These are phyloP conservation scores for Anastrepha ludens DNA, from an alignment of 1,140 invertebrate species.

Conservation along the genomic window DNA sequence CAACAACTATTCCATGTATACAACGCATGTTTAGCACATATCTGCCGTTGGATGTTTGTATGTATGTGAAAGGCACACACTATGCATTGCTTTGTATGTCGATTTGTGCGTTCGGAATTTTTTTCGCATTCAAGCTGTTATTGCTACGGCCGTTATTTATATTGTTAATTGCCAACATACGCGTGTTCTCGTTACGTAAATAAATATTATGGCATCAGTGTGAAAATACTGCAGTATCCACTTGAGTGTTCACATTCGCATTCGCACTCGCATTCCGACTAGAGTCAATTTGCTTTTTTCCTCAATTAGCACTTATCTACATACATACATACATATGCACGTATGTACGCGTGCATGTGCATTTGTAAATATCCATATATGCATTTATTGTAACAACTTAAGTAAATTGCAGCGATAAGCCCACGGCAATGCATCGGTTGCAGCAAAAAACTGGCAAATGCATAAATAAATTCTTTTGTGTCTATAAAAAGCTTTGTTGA, in stretches of 20 bases:
- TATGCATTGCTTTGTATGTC: neutral
- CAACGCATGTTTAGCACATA: neutral
- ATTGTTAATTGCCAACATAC: constrained; percentile 50
- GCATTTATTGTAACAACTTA: neutral
- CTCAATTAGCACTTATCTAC: neutral
- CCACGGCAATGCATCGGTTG: neutral
- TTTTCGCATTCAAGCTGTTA: neutral
- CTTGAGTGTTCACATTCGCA: neutral
- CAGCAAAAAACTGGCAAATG: constrained; percentile 1
- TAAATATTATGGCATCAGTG: constrained; percentile 10
- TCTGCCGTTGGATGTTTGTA: neutral
- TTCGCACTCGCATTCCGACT: neutral
- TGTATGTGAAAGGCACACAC: neutral
- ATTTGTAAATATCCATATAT: neutral
- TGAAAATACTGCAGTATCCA: neutral
- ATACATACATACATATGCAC: neutral
- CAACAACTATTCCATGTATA: neutral
- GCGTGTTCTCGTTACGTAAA: constrained; percentile 41
- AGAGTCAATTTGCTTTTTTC: neutral
- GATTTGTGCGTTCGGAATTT: neutral
- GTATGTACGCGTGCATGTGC: neutral
- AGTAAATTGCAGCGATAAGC: constrained; percentile 29
- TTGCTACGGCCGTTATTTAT: constrained; percentile 50
- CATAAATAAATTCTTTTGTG: neutral
- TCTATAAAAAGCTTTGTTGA: neutral